Evolutionary conservation across 2,113 vertebrate genomes (phyloP).

Genomic region (Callaeas wilsoni): DNA sequence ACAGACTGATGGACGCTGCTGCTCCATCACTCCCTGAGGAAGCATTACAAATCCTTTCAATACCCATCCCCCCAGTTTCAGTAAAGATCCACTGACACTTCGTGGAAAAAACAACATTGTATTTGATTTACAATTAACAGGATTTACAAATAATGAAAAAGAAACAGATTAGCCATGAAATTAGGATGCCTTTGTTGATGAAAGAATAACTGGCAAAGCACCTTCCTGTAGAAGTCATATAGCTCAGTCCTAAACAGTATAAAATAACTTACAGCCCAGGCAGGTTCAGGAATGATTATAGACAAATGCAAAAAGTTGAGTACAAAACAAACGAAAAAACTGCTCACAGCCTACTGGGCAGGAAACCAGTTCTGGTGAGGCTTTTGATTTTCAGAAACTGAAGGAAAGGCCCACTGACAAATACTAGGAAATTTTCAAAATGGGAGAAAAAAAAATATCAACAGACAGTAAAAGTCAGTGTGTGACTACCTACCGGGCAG

Average conservation of each 20-base stretch:
- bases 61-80: neutral
- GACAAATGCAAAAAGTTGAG: neutral
- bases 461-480: neutral
- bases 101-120: constrained; percentile 73
- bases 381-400: neutral
- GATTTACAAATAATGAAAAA: constrained; percentile 75
- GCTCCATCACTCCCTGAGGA: neutral
- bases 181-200: constrained; percentile 44
- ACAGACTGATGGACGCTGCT: neutral
- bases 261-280: constrained; percentile 51
- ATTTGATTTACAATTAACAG: constrained; percentile 77
- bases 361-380: neutral
- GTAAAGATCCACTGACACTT: constrained; percentile 38
- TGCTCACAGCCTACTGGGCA: neutral
- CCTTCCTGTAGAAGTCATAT: constrained; percentile 24
- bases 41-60: neutral
- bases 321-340: neutral
- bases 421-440: neutral
- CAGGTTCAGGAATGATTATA: constrained; percentile 23
- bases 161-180: constrained; percentile 58
- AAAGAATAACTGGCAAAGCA: constrained; percentile 49
- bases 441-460: neutral
- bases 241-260: constrained; percentile 35
- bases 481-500: neutral
- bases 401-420: neutral